These are phyloP conservation scores for Deilephila porcellus DNA, from an alignment of 2,888 invertebrate genomes.

Conservation along the genomic window DNA sequence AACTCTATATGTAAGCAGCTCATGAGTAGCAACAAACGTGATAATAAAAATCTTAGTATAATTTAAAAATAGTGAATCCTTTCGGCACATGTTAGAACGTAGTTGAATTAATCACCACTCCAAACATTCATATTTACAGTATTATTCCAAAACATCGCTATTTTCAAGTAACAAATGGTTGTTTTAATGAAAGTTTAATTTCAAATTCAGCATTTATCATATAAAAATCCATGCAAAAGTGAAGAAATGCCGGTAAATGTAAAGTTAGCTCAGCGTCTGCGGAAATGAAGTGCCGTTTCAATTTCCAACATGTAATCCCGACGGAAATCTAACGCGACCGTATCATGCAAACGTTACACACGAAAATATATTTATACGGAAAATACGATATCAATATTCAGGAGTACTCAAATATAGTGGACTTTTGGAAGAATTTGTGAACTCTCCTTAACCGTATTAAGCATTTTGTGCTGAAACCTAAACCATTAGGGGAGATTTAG, in stretches of 20 bases:
- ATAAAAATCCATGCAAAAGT: not conserved
- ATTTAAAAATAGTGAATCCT: not conserved
- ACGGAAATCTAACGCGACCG: constrained; percentile 46
- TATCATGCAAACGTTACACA: constrained; percentile 11
- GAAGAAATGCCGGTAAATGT: constrained; percentile 33
- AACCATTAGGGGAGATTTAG: no score
- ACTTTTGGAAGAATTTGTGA: no score
- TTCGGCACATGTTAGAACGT: not conserved
- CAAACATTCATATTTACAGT: not conserved
- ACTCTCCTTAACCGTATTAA: no score
- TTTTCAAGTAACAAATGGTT: no score
- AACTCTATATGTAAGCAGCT: no score
- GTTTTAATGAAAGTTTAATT: no score
- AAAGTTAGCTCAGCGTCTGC: constrained; percentile 31
- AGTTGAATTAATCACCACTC: not conserved
- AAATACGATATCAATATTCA: no score
- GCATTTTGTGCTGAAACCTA: no score
- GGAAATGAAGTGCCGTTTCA: constrained; percentile 36
- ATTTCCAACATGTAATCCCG: constrained; percentile 45
- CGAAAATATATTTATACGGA: not conserved
- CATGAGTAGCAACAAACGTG: no score
- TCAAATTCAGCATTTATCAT: not conserved
- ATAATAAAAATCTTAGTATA: no score
- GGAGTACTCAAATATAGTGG: no score
- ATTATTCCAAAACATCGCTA: not conserved